A percentile compares a stretch with the other conserved stretches of the same genome.
These are phyloP conservation scores for Tonatia bakeri DNA, from an alignment of 2,113 vertebrate genomes.

Conservation along the genomic window DNA sequence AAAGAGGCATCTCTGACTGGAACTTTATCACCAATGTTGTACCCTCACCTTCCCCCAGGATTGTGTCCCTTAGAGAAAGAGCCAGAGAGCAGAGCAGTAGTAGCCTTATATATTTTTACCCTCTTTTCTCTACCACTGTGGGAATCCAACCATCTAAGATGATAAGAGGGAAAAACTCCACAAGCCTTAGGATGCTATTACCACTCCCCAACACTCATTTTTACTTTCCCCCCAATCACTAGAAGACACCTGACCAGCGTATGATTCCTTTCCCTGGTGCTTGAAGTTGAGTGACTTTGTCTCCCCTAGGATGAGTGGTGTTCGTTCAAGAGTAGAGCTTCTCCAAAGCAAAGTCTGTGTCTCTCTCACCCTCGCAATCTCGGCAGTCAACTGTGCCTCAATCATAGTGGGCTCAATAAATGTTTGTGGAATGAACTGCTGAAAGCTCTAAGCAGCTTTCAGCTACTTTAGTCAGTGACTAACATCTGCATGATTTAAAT, in stretches of 20 bases:
- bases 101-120: too few relatives aligned
- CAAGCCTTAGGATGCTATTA: background rate
- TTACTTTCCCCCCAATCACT: background rate
- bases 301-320: background rate
- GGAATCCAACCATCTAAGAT: background rate
- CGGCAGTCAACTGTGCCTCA: background rate
- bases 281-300: background rate
- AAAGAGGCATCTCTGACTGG: background rate
- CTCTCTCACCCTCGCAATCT: background rate
- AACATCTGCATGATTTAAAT: background rate
- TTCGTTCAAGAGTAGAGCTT: background rate
- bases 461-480: background rate
- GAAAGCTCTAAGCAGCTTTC: background rate
- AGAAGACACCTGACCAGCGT: background rate
- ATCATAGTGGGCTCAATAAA: too few relatives aligned
- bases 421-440: background rate
- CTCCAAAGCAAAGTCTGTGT: background rate
- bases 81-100: background rate
- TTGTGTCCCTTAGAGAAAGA: background rate
- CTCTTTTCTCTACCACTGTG: background rate
- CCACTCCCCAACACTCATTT: background rate
- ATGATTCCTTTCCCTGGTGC: background rate
- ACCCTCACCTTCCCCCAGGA: background rate
- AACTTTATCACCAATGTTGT: background rate
- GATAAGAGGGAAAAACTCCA: background rate